Evolutionary conservation across 2,797 vertebrate genomes (phyloP), one percentile per base, ranked within the genome.

Genomic region (Molossus alvarezi): DNA sequence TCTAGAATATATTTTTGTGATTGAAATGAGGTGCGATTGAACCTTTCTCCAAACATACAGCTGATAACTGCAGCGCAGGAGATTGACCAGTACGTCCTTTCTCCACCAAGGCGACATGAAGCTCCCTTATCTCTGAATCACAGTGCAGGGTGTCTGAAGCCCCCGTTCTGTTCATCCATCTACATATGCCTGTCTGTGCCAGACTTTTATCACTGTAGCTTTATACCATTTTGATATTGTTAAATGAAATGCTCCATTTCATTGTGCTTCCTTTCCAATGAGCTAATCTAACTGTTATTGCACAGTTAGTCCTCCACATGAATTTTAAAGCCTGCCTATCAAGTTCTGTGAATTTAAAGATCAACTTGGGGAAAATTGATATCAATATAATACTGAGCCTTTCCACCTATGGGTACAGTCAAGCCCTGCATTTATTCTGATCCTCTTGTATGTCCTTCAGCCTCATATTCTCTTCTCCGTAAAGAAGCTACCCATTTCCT

Each of bases 1-100:
- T 58, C 60, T 87, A 58, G 65, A 96, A 69, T 92, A n/a, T 88
- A 71, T 81, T 91, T 94, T 73, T 90, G 37, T 88, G 88, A 79
- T 67, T 72, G 41, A 75, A 65, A 80, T 83, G 91, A 92, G 73
- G 75, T 88, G 71, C 20, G 23, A 55, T 33, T 57, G 82, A 86
- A 73, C 51, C 88, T 95, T 92, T 94, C 64, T 94, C 48, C 72
- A 60, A 93, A 75, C 0, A 2, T 18, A 33, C 72, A 90, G 67
- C 67, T 57, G 51, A 11, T 88, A 85, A 72, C 51, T 23, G 0
- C 8, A 60, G 53, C 15, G 1, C n/a, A 12, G 0, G 20, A 23
- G 29, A 48, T 3, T 11, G 12, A 27, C 57, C 23, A 9, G 7
- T 12, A 48, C 8, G 1, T n/a, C 83, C 45, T 51, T 65, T 82